Percentiles rank a stretch among this genome's conserved stretches.
These are phyloP conservation scores for Melitaea cinxia DNA, from an alignment of 1,140 invertebrate genomes.

Conservation along the genomic window DNA sequence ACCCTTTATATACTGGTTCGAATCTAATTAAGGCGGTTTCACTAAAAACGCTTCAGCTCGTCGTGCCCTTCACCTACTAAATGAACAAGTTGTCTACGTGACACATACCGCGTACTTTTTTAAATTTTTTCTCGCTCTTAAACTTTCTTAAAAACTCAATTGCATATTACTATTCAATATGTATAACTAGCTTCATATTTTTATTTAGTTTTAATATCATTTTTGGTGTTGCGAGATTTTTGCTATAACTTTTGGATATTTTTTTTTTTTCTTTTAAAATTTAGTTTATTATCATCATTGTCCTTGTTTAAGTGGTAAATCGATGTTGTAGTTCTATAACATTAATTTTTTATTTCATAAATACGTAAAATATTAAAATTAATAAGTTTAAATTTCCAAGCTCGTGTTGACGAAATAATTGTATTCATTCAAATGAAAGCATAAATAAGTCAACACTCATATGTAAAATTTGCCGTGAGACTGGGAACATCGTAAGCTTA, in stretches of 20 bases:
- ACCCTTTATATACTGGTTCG: too few species aligned
- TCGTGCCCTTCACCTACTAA: constrained; percentile 50
- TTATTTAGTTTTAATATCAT: too few species aligned
- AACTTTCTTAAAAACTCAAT: constrained; percentile 16
- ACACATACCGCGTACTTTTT: constrained; percentile 47
- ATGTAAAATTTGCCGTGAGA: constrained; percentile 2
- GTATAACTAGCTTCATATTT: too few species aligned
- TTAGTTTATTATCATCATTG: too few species aligned
- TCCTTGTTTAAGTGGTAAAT: too few species aligned
- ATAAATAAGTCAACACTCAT: not conserved
- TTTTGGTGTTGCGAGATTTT: too few species aligned
- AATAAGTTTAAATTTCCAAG: not conserved
- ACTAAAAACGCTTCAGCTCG: constrained; percentile 1
- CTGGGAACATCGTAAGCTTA: not conserved
- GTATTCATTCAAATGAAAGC: not conserved
- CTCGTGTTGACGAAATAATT: not conserved
- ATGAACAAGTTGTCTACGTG: constrained; percentile 47
- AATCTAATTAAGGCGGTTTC: too few species aligned
- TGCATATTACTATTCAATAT: too few species aligned
- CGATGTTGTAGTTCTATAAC: too few species aligned
- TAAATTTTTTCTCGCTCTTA: constrained; percentile 38
- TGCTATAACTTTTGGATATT: too few species aligned
- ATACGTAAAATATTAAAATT: not conserved
- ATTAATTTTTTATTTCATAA: too few species aligned
- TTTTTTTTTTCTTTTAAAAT: too few species aligned